Base-by-base conservation (phyloP, 2,797 vertebrate genomes). In the Vultur gryphus region DNA sequence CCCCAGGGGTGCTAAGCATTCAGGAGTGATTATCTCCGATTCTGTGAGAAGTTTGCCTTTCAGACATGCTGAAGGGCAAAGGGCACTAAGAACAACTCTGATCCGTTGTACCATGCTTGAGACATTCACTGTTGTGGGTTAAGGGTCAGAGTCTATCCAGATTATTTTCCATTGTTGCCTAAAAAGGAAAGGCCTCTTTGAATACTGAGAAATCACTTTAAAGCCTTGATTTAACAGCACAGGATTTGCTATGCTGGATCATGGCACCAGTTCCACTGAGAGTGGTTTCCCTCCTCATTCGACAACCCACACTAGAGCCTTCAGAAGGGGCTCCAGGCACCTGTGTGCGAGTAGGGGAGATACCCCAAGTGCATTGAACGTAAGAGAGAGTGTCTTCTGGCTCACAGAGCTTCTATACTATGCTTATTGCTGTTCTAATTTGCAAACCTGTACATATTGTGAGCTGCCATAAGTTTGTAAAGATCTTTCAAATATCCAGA, bases 21-120 rank as follows among this genome's bases (percentile, higher is more conserved):
- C 95, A 95, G 93, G 90, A 95, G 82, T 85, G 84, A 97, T 97
- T 97, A 97, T 94, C 89, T 95, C 64, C 0, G 0, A 95, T 88
- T 95, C 88, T 95, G 95, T 97, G 96, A 96, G 95, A 97, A 96
- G 95, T 96, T 96, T 97, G 93, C 91, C 91, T 97, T 97, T 97
- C 91, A 95, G 89, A 97, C 92, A 96, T 55, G 83, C 90, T 88
- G 54, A 87, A 96, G 97, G 91, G 89, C 97, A 97, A 96, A 97
- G 97, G 97, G 79, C 95, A 92, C 41, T 37, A 67, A 80, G 95
- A 97, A 96, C 89, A 96, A 80, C 89, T 95, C 96, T 96, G 96
- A 97, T 97, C 96, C 10, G 7, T 96, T 97, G 95, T 97, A 96
- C 86, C 65, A 28, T 52, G 82, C 73, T 87, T 95, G 89, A 97